Base-by-base conservation (phyloP, 2,797 vertebrate species). In the Nannoperca obscura region DNA sequence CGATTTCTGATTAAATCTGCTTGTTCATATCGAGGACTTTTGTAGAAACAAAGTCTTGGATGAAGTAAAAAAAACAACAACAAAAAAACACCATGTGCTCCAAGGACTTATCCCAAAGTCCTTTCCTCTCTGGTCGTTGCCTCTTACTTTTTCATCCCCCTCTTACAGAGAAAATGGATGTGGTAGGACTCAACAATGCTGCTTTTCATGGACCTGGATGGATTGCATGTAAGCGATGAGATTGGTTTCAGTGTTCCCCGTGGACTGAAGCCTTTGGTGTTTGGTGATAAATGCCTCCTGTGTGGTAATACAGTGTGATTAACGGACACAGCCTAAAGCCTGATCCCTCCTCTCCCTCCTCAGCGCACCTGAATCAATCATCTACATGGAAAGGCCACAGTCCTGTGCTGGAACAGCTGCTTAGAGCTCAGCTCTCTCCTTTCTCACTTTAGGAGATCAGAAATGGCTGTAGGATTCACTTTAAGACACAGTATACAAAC, bases 241-340 rank as follows among this genome's bases (percentile, higher is more conserved):
- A 93, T 91, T 92, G 89, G 89, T 93, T 93, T 91, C 92, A 93
- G 88, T 87, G 90, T 91, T 93, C 90, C 90, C 90, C 71, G 58
- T 86, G 86, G 93, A 92, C 92, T 80, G 79, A 86, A 89, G 92
- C 92, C 92, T 93, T 94, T 93, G 92, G 92, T 93, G 92, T 90
- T 89, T 88, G 90, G 90, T 95, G 94, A 95, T 93, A 92, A 94
- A 94, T 95, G 91, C 88, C 92, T 89, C 88, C 91, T 92, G 94
- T 94, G 93, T 89, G 92, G 91, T 94, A 94, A 94, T 93, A 90
- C 90, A 82, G 87, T 86, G 90, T 94, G 93, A 95, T 95, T 95
- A 94, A 94, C 92, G 92, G 92, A 94, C 90, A 89, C 82, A 89
- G 91, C 91, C 90, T 87, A 71, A 76, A 91, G 93, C 87, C 89